phyloP scores from a whole-genome alignment of 2,888 invertebrate species.

The Parnassius orleans region DNA sequence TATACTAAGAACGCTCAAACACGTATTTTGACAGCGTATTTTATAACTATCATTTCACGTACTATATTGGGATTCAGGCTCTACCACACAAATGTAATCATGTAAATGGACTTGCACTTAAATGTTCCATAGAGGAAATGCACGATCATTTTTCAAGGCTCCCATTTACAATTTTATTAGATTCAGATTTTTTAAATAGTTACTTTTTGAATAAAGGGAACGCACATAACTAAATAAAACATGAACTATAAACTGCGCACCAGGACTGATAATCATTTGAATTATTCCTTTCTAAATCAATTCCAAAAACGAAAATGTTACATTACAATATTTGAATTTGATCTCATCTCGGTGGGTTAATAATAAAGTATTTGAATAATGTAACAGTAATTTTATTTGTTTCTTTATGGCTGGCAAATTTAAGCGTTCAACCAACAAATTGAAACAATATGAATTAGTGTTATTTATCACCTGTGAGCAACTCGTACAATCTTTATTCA shows the following conservation, averaged over 20 bases:
- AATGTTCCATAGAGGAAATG: neutral
- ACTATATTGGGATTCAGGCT: constrained; percentile 42
- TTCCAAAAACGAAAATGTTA: constrained; percentile 37
- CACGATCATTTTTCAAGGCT: neutral
- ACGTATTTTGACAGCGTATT: constrained; percentile 2
- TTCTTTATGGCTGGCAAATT: neutral
- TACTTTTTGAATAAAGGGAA: no score
- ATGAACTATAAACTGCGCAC: no score
- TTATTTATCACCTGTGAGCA: constrained; percentile 42
- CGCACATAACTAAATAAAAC: no score
- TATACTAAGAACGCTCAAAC: constrained; percentile 10
- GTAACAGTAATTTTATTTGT: constrained; percentile 28
- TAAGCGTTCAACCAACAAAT: constrained; percentile 8
- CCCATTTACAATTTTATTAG: neutral
- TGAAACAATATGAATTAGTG: constrained; percentile 28
- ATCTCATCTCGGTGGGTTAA: constrained; percentile 48
- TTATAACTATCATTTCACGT: constrained; percentile 31
- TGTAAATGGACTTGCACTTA: neutral
- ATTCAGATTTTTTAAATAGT: no score
- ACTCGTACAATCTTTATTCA: constrained; percentile 43
- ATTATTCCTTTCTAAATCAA: constrained; percentile 30
- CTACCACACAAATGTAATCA: constrained; percentile 61
- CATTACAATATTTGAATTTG: constrained; percentile 31
- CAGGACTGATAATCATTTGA: no score
- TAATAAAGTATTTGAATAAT: constrained; percentile 35